phyloP scores from a whole-genome alignment of 2,797 vertebrate species.

The Ctenosaura bakeri region DNA sequence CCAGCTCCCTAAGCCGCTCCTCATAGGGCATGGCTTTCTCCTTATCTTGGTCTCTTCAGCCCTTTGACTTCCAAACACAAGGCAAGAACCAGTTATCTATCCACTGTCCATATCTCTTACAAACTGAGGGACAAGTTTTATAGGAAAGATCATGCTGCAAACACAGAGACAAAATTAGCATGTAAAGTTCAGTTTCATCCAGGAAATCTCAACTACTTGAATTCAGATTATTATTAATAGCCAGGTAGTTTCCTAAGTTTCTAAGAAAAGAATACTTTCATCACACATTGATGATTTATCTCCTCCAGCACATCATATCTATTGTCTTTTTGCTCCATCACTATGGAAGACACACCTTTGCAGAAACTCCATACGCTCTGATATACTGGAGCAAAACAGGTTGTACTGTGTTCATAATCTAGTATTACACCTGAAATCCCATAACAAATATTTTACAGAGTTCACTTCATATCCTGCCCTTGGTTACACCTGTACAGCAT shows the following conservation, averaged over 20 bases:
- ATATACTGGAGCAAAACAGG: constrained; percentile 27
- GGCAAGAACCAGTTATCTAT: background rate
- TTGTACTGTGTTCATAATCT: constrained; percentile 18
- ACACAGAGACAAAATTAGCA: too few species aligned
- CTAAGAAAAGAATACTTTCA: background rate
- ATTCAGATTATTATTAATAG: background rate
- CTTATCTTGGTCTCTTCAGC: background rate
- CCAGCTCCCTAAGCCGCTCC: too few species aligned
- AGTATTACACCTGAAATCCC: background rate
- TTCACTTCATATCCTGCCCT: constrained; percentile 23
- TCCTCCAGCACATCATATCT: background rate
- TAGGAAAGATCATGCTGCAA: too few species aligned
- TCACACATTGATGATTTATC: background rate
- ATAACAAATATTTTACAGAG: background rate
- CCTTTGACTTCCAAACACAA: background rate
- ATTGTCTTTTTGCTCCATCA: background rate
- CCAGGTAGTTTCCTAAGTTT: background rate
- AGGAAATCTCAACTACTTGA: too few species aligned
- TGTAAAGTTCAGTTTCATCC: too few species aligned
- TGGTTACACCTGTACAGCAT: constrained; percentile 11
- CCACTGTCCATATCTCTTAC: background rate
- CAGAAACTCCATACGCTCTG: background rate
- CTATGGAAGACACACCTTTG: background rate
- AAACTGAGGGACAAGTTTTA: too few species aligned
- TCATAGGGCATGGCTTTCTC: background rate